A percentile compares a stretch with the other conserved stretches of the same genome.
Evolutionary conservation across 2,888 invertebrate species (phyloP).

Genomic region (Eurytoma adleriae): DNA sequence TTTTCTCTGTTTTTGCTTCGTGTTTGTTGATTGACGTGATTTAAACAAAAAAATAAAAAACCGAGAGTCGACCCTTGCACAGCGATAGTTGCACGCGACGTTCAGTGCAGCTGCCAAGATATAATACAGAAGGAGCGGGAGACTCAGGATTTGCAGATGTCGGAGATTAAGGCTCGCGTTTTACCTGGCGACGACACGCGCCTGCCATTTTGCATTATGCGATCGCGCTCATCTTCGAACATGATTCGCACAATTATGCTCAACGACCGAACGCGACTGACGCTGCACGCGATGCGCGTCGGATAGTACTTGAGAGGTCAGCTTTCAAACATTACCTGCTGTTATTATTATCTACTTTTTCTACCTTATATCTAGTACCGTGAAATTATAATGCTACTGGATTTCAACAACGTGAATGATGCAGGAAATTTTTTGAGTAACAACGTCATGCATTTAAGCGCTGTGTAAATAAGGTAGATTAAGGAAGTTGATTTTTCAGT

Average conservation of each 20-base stretch:
- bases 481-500: too few relatives aligned
- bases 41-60: background rate
- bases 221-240: background rate
- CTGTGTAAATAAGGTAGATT: too few relatives aligned
- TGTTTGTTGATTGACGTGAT: background rate
- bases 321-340: too few relatives aligned
- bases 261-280: background rate
- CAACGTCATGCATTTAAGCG: too few relatives aligned
- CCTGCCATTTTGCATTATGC: slow-evolving; percentile 23
- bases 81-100: slow-evolving; percentile 13
- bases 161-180: slow-evolving; percentile 11
- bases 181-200: slow-evolving; percentile 10
- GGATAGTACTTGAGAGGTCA: background rate
- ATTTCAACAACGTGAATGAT: too few relatives aligned
- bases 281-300: background rate
- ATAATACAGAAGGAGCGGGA: background rate
- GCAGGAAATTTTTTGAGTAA: too few relatives aligned
- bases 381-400: too few relatives aligned
- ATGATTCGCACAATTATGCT: background rate
- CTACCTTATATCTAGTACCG: too few relatives aligned
- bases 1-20: background rate
- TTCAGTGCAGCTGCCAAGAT: background rate
- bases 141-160: background rate
- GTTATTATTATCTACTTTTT: too few relatives aligned
- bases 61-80: background rate